Conservation (phyloP, 2,888 invertebrate species). For the Celastrina argiolus region DNA sequence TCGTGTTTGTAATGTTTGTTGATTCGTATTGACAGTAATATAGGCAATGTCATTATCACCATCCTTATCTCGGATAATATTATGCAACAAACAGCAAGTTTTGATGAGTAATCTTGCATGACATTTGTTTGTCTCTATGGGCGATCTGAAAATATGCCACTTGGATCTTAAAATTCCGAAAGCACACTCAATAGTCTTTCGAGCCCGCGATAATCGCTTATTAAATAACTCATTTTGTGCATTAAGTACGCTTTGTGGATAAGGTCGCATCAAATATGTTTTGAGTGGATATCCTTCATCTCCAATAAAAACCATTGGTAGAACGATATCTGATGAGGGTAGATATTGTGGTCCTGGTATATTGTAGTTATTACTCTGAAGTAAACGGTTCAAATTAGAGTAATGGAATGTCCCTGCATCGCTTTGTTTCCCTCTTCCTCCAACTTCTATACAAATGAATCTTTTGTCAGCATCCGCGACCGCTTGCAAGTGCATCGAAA, state of each 20-base stretch:
- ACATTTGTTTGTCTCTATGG: constrained; percentile 34
- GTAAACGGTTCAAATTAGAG: constrained; percentile 32
- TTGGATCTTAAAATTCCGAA: constrained; percentile 30
- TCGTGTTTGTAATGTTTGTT: constrained; percentile 26
- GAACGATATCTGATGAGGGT: constrained; percentile 28
- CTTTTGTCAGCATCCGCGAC: constrained; percentile 33
- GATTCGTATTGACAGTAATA: constrained; percentile 28
- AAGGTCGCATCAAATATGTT: constrained; percentile 35
- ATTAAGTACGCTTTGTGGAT: constrained; percentile 30
- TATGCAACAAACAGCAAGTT: constrained; percentile 28
- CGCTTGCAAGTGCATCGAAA: constrained; percentile 33
- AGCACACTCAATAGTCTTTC: constrained; percentile 30
- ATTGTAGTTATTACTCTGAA: constrained; percentile 26
- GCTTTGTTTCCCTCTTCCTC: constrained; percentile 34
- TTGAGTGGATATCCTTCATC: constrained; percentile 33
- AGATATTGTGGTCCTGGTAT: constrained; percentile 26
- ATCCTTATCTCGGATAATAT: constrained; percentile 32
- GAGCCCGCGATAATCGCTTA: constrained; percentile 25
- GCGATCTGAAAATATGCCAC: constrained; percentile 30
- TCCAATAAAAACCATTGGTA: constrained; percentile 30
- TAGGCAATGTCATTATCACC: constrained; percentile 30
- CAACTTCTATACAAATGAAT: constrained; percentile 31
- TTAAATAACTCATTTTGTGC: constrained; percentile 30
- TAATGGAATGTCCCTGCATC: constrained; percentile 35
- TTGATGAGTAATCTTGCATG: constrained; percentile 30